Evolutionary conservation across 2,113 vertebrate genomes (phyloP), one percentile per base, ranked within the genome.

Genomic region (Lates calcarifer): DNA sequence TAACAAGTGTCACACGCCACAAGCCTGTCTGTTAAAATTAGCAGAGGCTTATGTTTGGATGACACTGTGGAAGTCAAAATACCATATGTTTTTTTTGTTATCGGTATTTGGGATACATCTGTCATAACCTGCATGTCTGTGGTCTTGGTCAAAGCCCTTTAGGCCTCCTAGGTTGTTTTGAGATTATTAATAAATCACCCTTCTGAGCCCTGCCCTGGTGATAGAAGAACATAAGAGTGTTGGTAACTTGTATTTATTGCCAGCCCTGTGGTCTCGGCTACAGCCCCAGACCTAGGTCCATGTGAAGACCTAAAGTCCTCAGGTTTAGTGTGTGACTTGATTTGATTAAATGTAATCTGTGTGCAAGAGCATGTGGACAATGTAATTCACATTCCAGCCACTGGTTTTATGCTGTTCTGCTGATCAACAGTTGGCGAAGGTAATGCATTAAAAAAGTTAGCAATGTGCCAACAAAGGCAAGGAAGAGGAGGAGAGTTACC

Each of bases 1-100:
- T n/a, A 35, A 64, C 11, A 1, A 24, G n/a, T 35, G 53, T 26
- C 26, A 58, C 2, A 11, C 13, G 37, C 45, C 51, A 41, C 28
- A 35, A n/a, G 37, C 3, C 64, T 53, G 28, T 35, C 28, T 35
- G 56, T 74, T 41, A 31, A 58, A 33, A 74, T 82, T 15, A 65
- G 33, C 24, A 33, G 24, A 53, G 33, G 62, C 33, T 29, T 35
- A 33, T 18, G 37, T 47, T 51, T 5, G 2, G 33, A 53, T 15
- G 31, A 39, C 31, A 29, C 29, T 37, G 67, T 37, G 31, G 13
- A 58, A n/a, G 55, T 58, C 47, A 12, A 49, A 28, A 47, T 22
- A 37, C 26, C 0, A 0, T 9, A 4, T n/a, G 5, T 37, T 49
- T 57, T 20, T 49, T 43, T 60, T 72, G 20, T 60, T 28, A 29